Conservation (phyloP, 2,888 invertebrate genomes). For the Latrodectus elegans region DNA sequence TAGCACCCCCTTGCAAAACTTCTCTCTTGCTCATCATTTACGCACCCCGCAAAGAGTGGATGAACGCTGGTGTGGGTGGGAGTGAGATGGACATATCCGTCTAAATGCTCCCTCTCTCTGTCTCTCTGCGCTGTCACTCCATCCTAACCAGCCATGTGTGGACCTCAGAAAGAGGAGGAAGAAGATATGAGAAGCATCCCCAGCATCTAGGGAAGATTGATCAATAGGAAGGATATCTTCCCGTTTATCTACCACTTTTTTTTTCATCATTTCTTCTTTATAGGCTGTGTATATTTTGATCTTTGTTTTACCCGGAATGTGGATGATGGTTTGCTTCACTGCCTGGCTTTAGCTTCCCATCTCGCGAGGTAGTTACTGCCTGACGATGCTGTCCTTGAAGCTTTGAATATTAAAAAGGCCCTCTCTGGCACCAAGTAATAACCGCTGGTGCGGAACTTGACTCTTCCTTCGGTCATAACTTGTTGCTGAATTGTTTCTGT, state of each 20-base stretch:
- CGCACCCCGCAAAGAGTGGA: neutral
- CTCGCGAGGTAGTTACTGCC: too few species aligned
- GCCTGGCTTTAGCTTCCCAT: neutral
- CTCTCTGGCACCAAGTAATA: too few species aligned
- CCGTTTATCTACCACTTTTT: neutral
- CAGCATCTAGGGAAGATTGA: neutral
- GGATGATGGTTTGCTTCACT: neutral
- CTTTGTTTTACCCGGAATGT: neutral
- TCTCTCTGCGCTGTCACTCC: neutral
- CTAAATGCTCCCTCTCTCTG: neutral
- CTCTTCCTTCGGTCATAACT: too few species aligned
- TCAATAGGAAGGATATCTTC: neutral
- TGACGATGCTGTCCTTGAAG: too few species aligned
- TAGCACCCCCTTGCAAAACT: constrained; percentile 21
- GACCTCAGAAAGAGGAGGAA: neutral
- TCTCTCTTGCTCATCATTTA: constrained; percentile 10
- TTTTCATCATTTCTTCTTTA: neutral
- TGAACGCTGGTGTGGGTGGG: constrained; percentile 15
- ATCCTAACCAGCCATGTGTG: neutral
- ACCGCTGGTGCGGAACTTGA: too few species aligned
- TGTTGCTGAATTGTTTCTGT: too few species aligned
- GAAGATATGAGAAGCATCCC: neutral
- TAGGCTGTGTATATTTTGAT: neutral
- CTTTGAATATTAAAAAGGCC: too few species aligned
- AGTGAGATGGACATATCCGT: constrained; percentile 3